phyloP scores from a whole-genome alignment of 1,140 invertebrate species.

The Drosophila ficusphila region DNA sequence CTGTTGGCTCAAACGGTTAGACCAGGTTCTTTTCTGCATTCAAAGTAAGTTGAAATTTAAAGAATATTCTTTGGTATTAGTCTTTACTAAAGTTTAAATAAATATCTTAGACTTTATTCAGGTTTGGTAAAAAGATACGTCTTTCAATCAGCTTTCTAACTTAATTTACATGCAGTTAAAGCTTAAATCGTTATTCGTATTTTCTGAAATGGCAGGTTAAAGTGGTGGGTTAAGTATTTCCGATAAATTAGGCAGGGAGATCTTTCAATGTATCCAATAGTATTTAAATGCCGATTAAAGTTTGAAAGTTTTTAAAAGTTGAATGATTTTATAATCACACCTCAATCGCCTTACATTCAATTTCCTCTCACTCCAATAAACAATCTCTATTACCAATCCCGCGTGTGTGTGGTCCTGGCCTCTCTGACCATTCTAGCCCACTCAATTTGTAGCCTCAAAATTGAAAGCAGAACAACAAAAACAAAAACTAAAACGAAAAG shows the following conservation, averaged over 20 bases:
- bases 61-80: too few species aligned
- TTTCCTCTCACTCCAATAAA: neutral
- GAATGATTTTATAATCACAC: neutral
- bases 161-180: too few species aligned
- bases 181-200: too few species aligned
- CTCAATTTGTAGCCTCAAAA: conserved; percentile 33
- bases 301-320: neutral
- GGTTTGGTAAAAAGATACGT: too few species aligned
- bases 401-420: conserved; percentile 40
- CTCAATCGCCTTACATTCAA: neutral
- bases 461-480: conserved; percentile 35
- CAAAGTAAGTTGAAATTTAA: neutral
- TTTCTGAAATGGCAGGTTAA: too few species aligned
- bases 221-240: too few species aligned
- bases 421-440: conserved; percentile 5
- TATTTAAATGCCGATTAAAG: too few species aligned
- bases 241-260: too few species aligned
- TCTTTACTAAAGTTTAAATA: too few species aligned
- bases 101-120: too few species aligned
- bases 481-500: conserved; percentile 25
- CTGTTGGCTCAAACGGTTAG: conserved; percentile 45
- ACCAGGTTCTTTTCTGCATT: neutral
- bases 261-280: too few species aligned
- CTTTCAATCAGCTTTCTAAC: too few species aligned
- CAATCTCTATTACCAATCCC: conserved; percentile 7